Percentiles rank a stretch among this genome's conserved stretches.
phyloP scores from a whole-genome alignment of 1,140 invertebrate species.

The Megalonaias nervosa region DNA sequence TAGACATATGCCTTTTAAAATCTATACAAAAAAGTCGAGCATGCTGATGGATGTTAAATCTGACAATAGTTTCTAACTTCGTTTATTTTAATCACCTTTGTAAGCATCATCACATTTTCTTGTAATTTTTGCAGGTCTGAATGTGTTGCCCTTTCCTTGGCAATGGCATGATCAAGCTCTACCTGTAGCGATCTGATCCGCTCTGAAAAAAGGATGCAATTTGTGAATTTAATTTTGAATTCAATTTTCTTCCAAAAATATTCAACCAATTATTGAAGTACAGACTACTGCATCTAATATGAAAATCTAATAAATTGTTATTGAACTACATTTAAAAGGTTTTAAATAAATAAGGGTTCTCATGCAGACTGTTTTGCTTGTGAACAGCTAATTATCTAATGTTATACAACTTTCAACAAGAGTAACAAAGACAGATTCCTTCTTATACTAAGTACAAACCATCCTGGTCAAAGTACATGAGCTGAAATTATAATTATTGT shows the following conservation, averaged over 20 bases:
- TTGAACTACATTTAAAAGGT: too few species aligned
- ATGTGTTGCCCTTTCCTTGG: constrained; percentile 81
- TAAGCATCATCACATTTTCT: constrained; percentile 86
- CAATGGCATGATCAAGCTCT: constrained; percentile 82
- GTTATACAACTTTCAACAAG: neutral
- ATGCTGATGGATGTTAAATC: too few species aligned
- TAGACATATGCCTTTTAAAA: neutral
- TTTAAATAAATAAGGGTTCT: too few species aligned
- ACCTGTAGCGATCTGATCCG: constrained; percentile 76
- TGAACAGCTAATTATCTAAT: neutral
- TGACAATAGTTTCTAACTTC: too few species aligned
- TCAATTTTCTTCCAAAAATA: neutral
- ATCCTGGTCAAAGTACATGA: too few species aligned
- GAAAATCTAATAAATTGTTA: too few species aligned
- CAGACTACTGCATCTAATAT: neutral
- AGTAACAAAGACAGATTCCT: neutral
- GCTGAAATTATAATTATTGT: too few species aligned
- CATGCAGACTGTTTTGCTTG: too few species aligned
- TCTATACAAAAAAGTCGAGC: neutral
- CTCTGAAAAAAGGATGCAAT: constrained; percentile 61
- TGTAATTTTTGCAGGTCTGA: constrained; percentile 77
- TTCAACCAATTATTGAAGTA: neutral
- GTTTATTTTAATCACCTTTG: constrained; percentile 78
- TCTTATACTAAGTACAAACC: too few species aligned
- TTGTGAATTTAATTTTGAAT: neutral